Base-by-base conservation (phyloP, 2,113 vertebrate genomes). In the Erythrocercus mccallii region DNA sequence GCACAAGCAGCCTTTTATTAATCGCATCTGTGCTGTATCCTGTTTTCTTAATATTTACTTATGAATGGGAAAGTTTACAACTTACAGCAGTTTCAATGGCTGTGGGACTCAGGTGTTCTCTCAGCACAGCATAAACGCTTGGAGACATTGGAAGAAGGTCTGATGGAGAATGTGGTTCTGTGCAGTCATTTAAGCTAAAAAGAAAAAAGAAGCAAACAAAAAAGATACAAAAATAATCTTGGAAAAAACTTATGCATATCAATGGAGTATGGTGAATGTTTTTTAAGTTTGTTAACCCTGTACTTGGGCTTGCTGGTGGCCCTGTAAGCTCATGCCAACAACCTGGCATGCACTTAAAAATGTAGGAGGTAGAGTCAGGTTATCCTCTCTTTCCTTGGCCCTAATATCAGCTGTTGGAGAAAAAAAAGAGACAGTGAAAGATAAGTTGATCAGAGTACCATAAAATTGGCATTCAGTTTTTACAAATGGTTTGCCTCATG, bases 71-170 rank as follows among this genome's bases (percentile, higher is more conserved):
- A 82, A 88, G 22, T 62, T 73, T 53, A 31, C 64, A 76, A 98
- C 99, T 72, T 97, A 99, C 99, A 2, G 98, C 98, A 27, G 95
- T 98, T 96, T 99, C 99, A 7, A 99, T 98, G 62, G 99, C 98
- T 11, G 99, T 98, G 68, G 98, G 98, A 38, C 98, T 99, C 77
- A 99, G 98, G 31, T 99, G 98, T 95, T 99, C 98, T 95, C 97
- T 99, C 96, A 99, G 98, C 97, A 99, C 98, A 65, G 99, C 98
- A 28, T 99, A 99, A 89, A 99, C 99, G 0, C 99, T 99, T 33
- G 99, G 99, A 90, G 99, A 99, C 99, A 99, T 99, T 20, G 99
- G 99, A 5, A 98, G 98, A 60, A 99, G 99, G 74, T 99, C 99
- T 28, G 99, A 98, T 79, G 99, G 99, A 85, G 98, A 99, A 77